Evolutionary conservation across 2,113 vertebrate genomes (phyloP).

Genomic region (Smithornis capensis): DNA sequence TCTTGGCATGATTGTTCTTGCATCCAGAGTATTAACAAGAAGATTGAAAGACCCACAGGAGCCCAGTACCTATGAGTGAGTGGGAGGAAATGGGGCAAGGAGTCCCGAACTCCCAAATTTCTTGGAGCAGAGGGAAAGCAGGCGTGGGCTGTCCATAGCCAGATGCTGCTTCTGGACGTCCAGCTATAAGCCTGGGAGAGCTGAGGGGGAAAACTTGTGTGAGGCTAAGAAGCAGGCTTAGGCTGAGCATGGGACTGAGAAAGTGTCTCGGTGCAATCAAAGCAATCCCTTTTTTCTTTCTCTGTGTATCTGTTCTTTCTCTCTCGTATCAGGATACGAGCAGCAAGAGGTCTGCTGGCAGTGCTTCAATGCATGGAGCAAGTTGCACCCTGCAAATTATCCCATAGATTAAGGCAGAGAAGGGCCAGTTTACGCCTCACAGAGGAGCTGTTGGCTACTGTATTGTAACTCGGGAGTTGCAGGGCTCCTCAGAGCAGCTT

Average conservation of each 20-base stretch:
- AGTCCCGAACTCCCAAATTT: not conserved
- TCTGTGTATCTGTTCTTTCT: not conserved
- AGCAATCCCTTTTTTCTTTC: not conserved
- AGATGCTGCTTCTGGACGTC: not conserved
- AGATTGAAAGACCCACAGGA: not conserved
- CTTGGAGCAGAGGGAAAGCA: not conserved
- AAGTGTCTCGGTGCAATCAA: fast-evolving
- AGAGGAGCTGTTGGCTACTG: constrained; percentile 54
- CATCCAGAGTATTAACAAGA: not conserved
- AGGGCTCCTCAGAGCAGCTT: not conserved
- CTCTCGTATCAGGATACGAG: not conserved
- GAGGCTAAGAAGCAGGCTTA: not conserved
- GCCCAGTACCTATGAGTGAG: not conserved
- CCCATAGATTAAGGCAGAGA: not conserved
- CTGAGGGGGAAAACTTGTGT: not conserved
- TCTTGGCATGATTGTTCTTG: not conserved
- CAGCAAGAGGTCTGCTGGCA: not conserved
- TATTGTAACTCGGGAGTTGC: not conserved
- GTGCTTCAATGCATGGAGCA: not conserved
- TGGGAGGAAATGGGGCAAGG: not conserved
- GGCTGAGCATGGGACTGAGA: not conserved
- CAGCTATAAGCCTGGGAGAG: not conserved
- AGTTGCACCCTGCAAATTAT: not conserved
- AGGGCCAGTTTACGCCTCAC: not conserved
- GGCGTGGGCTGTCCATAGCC: not conserved